These are phyloP conservation scores for Edolisoma coerulescens DNA, from an alignment of 2,113 vertebrate genomes.

Conservation along the genomic window DNA sequence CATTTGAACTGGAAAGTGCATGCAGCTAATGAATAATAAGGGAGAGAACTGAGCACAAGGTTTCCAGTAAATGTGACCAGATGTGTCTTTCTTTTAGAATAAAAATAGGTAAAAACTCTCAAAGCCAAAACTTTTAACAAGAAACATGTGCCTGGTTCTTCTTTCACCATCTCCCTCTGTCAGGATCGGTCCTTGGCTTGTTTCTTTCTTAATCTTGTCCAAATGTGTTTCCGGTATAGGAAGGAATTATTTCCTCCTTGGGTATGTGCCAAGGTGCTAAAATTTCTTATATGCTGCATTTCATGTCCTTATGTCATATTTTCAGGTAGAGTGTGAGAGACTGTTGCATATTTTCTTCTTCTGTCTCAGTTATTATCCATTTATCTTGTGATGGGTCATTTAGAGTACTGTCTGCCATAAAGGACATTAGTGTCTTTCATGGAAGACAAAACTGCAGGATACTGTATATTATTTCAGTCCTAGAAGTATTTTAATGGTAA, in stretches of 20 bases:
- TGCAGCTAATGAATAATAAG: background rate
- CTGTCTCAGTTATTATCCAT: background rate
- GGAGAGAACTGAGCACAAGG: background rate
- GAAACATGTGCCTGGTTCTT: background rate
- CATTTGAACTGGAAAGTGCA: background rate
- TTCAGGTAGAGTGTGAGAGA: background rate
- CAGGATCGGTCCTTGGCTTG: background rate
- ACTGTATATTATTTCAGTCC: background rate
- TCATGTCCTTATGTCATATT: background rate
- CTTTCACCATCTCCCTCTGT: rapidly evolving
- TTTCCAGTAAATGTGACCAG: background rate
- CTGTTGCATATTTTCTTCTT: background rate
- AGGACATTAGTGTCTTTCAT: background rate
- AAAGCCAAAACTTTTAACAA: background rate
- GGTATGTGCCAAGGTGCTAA: background rate
- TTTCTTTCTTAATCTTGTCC: background rate
- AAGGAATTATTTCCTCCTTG: background rate
- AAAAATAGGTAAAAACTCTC: background rate
- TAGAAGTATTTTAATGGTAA: background rate
- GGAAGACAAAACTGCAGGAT: background rate
- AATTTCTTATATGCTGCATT: background rate
- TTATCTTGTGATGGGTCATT: background rate
- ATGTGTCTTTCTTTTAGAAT: background rate
- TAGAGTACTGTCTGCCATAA: background rate
- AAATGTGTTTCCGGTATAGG: background rate